Percentiles rank a stretch among this genome's conserved stretches.
phyloP scores from a whole-genome alignment of 2,113 vertebrate genomes.

The Eublepharis macularius region DNA sequence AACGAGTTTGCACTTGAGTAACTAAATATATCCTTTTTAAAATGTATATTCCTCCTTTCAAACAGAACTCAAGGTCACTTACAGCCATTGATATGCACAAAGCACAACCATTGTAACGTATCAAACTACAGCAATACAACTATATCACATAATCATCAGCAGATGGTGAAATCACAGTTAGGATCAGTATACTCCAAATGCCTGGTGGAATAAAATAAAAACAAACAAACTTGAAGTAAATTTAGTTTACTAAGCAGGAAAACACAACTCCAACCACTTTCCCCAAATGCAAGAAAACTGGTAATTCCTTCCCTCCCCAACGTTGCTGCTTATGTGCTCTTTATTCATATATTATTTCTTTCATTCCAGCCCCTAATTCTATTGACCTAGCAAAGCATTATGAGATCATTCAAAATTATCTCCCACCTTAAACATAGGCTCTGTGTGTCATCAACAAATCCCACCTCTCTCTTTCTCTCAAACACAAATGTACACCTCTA shows the following conservation, averaged over 20 bases:
- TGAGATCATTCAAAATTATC: not conserved
- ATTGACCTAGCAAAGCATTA: not conserved
- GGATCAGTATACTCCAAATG: not conserved
- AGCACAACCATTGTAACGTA: no score
- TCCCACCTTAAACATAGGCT: not conserved
- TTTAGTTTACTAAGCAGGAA: not conserved
- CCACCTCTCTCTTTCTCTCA: not conserved
- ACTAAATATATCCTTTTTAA: not conserved
- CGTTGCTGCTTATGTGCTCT: not conserved
- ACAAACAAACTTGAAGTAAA: not conserved
- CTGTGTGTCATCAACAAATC: not conserved
- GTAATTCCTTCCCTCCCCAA: no score
- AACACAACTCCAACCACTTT: not conserved
- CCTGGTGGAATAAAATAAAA: not conserved
- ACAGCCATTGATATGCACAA: not conserved
- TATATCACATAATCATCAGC: not conserved
- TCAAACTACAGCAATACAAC: not conserved
- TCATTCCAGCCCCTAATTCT: not conserved
- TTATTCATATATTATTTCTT: not conserved
- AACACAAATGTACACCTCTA: not conserved
- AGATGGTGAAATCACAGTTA: not conserved
- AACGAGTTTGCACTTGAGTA: no score
- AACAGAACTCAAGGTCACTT: not conserved
- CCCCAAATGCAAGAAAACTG: not conserved
- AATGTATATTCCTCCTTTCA: not conserved